phyloP scores from a whole-genome alignment of 2,888 invertebrate species.

The Prosopocoilus inquinatus region DNA sequence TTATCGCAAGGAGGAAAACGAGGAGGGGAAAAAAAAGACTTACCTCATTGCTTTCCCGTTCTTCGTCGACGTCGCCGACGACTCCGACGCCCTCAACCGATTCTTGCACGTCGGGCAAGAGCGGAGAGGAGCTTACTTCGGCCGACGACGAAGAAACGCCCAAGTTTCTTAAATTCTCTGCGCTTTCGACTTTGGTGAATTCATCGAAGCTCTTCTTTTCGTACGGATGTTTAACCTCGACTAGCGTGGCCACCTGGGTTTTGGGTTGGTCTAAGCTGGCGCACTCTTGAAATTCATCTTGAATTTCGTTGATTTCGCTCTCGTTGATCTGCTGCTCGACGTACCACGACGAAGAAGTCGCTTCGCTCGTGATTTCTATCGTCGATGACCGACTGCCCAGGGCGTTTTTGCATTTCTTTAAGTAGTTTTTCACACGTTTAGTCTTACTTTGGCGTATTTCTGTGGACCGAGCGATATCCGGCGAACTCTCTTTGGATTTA shows the following conservation, averaged over 20 bases:
- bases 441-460: conserved; percentile 55
- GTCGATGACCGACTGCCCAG: conserved; percentile 36
- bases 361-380: conserved; percentile 16
- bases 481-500: conserved; percentile 27
- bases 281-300: conserved; percentile 39
- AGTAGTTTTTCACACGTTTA: conserved; percentile 56
- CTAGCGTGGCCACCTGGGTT: conserved; percentile 39
- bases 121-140: conserved; percentile 37
- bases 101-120: conserved; percentile 44
- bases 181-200: conserved; percentile 19
- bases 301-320: conserved; percentile 41
- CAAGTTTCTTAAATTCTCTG: conserved; percentile 15
- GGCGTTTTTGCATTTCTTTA: conserved; percentile 55
- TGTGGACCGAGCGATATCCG: conserved; percentile 42
- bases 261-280: conserved; percentile 18
- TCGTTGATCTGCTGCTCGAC: conserved; percentile 36
- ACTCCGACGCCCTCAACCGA: conserved; percentile 36
- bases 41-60: not conserved
- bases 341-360: conserved; percentile 39
- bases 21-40: not conserved
- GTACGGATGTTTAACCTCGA: conserved; percentile 33
- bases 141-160: conserved; percentile 1
- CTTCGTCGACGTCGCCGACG: conserved; percentile 9
- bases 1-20: not conserved
- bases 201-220: conserved; percentile 10